Base-by-base conservation (phyloP, 2,888 invertebrate genomes). In the Strigamia transsilvanica region DNA sequence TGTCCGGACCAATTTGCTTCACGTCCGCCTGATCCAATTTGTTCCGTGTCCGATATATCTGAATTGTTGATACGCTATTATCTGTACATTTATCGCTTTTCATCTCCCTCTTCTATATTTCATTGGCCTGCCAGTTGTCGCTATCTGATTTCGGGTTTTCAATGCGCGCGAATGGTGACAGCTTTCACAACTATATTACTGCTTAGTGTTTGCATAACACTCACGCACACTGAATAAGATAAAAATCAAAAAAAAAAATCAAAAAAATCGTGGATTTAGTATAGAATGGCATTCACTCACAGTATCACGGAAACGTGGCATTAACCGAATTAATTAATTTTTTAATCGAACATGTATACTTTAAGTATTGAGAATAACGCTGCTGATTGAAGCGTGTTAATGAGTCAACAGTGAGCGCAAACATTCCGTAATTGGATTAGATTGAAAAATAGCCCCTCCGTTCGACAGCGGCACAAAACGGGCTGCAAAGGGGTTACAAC, bases 351-450 rank as follows among this genome's bases (percentile, higher is more conserved):
- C 61, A 15, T 73, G 73, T 73, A n/a, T 32, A 32, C 27, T 13
- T 73, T 73, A 73, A 27, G 32, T 32, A 73, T 73, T 73, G 32
- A 27, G 38, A 56, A 56, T 56, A 18, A 18, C 18, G 18, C 21
- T n/a, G 56, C 73, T 73, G 73, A 73, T 73, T 73, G 73, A 73
- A 73, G 73, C 73, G 73, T 27, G 73, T 73, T 73, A 73, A 73
- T 73, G 73, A 73, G 73, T 73, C 23, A 73, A 73, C 73, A 73
- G 27, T n/a, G 27, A 6, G n/a, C 7, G 23, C 73, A 73, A 73
- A 73, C 73, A 27, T 73, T 27, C 32, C 2, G 13, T 73, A 73
- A 73, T 73, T 73, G 73, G 73, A 73, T 73, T 73, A 73, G 23
- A 73, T 73, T 73, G 73, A 73, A 56, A 38, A 73, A 73, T 73